Base-by-base conservation (phyloP, 2,888 invertebrate species). In the Acanthosoma haemorrhoidale region DNA sequence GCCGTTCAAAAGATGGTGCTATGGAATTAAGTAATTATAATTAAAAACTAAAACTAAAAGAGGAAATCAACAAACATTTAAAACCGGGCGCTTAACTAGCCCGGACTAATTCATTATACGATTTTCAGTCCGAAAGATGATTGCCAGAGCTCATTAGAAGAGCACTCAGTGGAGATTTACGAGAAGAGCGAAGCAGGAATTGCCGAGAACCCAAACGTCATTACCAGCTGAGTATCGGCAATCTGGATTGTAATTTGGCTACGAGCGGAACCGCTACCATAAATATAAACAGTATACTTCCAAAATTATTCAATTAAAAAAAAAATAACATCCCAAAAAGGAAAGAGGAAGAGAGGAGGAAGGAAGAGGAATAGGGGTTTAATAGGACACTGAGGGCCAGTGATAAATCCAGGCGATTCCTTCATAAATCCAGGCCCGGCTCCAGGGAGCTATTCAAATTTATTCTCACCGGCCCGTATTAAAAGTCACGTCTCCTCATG, bases 401-500 rank as follows among this genome's bases (percentile, higher is more conserved):
- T 34, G 18, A 60, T 60, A 60, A 60, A 60, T 60, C 31, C 34
- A 36, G 9, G 11, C 18, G 21, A 60, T 60, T 34, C 34, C 60
- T 34, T 34, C 60, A 60, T 60, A 60, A 60, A 60, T 60, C 34
- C 60, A 2, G 3, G 11, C 9, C 3, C 18, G 16, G 36, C 18
- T 9, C 18, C 32, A 16, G 41, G 36, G 34, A 15, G 60, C 9
- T 60, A 36, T 29, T 11, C 60, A 29, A 13, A 36, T 60, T 29
- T 60, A 60, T 60, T 60, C 60, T 31, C 60, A 36, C 6, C 31
- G 18, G 32, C 31, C 34, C 36, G 34, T 60, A 60, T 60, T 60
- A 60, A 60, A 60, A 60, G 60, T 60, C 60, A 60, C 60, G 60
- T 60, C n/a, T n/a, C n/a, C n/a, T n/a, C n/a, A n/a, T n/a, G n/a